Percentiles rank a stretch among this genome's conserved stretches.
Conservation (phyloP, 2,113 vertebrate genomes). For the Anser brachyrhynchus region DNA sequence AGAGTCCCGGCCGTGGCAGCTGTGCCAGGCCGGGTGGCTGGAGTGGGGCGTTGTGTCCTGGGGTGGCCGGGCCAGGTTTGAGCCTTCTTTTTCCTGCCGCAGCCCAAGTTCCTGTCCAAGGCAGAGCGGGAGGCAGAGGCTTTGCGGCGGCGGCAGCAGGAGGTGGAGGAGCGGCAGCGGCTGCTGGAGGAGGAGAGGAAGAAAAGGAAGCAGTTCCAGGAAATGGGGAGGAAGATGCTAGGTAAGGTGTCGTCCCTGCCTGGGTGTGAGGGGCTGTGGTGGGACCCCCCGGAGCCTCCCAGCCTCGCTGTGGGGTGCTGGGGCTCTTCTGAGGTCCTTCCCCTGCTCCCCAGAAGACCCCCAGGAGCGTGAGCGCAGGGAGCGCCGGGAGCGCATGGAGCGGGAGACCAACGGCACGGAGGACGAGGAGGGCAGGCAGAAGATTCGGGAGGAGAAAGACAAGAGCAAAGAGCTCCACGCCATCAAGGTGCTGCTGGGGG, state of each 20-base stretch:
- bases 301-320: background rate
- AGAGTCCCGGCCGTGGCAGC: background rate
- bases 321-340: background rate
- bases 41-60: background rate
- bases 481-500: slow-evolving; percentile 83
- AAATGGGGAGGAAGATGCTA: slow-evolving; percentile 95
- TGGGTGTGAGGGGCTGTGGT: background rate
- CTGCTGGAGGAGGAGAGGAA: slow-evolving; percentile 92
- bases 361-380: slow-evolving; percentile 91
- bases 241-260: slow-evolving; percentile 73
- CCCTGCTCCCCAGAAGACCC: slow-evolving; percentile 88
- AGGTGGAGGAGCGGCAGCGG: slow-evolving; percentile 88
- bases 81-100: background rate
- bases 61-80: accelerated
- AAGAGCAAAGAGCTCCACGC: slow-evolving; percentile 95
- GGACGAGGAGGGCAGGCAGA: slow-evolving; percentile 92
- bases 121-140: slow-evolving; percentile 93
- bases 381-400: slow-evolving; percentile 93
- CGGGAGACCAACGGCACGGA: slow-evolving; percentile 94
- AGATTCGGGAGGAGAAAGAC: slow-evolving; percentile 96
- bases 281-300: background rate
- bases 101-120: slow-evolving; percentile 97
- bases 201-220: slow-evolving; percentile 94
- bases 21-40: background rate
- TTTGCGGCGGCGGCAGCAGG: slow-evolving; percentile 86